Base-by-base conservation (phyloP, 2,888 invertebrate species). In the Euphydryas editha region DNA sequence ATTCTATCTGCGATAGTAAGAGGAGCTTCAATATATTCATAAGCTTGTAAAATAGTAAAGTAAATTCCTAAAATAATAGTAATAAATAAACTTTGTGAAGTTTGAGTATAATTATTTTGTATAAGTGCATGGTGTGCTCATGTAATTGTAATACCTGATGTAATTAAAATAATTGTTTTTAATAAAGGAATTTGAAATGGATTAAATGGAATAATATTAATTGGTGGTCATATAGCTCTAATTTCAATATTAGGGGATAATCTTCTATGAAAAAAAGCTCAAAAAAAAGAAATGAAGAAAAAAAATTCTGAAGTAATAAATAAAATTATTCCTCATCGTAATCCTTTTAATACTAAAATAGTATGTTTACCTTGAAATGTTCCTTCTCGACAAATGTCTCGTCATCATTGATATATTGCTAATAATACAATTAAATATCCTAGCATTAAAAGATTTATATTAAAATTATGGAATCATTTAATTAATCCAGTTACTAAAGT, bases 141-240 rank as follows among this genome's bases (percentile, higher is more conserved):
- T 87, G 96, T 96, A 37, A 96, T 93, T 5, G 95, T 94, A 62
- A 96, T 85, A 64, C 96, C 96, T 72, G 95, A 96, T 0, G 94
- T 92, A 86, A 96, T 86, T 86, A 96, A 85, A 87, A 96, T 95
- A 84, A 95, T 92, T 11, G 96, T 96, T 92, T 96, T 96, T 83
- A 96, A 81, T 76, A 96, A 67, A 0, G 96, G 96, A 75, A 96
- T 94, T 92, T 95, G 93, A 69, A 95, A 94, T 0, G 95, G 95
- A 37, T 95, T 95, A 88, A 96, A 94, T 0, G 94, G 81, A 0
- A 70, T 76, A 89, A 96, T 94, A 72, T 93, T 93, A 75, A 83
- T 78, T 0, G 96, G 96, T 0, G 96, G 96, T 93, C 96, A 96
- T 49, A 83, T 87, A 72, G 80, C 46, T 46, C 86, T 86, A 76